phyloP scores from a whole-genome alignment of 2,888 invertebrate genomes.

The Pristionchus exspectatus region DNA sequence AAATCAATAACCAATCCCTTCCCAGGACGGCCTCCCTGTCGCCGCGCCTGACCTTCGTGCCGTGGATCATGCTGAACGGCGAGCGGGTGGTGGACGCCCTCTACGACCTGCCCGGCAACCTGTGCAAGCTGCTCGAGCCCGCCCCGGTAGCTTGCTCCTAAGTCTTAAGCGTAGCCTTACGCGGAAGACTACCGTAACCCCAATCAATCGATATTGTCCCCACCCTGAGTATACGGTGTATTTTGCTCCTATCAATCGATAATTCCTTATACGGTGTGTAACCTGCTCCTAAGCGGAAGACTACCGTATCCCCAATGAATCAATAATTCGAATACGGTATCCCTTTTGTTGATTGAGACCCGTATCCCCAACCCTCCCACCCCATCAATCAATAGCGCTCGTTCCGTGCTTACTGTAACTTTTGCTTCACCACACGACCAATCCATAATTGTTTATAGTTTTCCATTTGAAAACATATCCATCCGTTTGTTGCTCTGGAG shows the following conservation, averaged over 20 bases:
- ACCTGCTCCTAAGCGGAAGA: too few relatives aligned
- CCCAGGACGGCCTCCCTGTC: slow-evolving; percentile 60
- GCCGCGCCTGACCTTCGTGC: slow-evolving; percentile 76
- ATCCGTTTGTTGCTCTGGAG: background rate
- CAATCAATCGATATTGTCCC: background rate
- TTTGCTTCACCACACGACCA: background rate
- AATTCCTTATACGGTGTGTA: too few relatives aligned
- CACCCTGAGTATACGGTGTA: background rate
- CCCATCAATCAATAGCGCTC: background rate
- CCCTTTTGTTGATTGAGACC: too few relatives aligned
- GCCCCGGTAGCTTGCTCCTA: slow-evolving; percentile 61
- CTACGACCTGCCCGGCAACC: slow-evolving; percentile 74
- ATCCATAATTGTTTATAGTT: background rate
- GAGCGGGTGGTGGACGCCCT: slow-evolving; percentile 74
- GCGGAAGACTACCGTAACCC: slow-evolving; percentile 26
- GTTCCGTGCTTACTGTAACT: background rate
- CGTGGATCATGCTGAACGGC: slow-evolving; percentile 78
- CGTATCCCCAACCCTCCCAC: too few relatives aligned
- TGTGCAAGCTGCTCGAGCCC: slow-evolving; percentile 74
- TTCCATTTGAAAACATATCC: background rate
- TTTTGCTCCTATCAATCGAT: too few relatives aligned
- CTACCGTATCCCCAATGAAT: too few relatives aligned
- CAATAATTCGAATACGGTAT: slow-evolving; percentile 8
- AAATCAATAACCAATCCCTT: too few relatives aligned
- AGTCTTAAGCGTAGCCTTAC: too few relatives aligned